Evolutionary conservation across 2,797 vertebrate genomes (phyloP), one percentile per base, ranked within the genome.

Genomic region (Enteromius afrohamiltoni): DNA sequence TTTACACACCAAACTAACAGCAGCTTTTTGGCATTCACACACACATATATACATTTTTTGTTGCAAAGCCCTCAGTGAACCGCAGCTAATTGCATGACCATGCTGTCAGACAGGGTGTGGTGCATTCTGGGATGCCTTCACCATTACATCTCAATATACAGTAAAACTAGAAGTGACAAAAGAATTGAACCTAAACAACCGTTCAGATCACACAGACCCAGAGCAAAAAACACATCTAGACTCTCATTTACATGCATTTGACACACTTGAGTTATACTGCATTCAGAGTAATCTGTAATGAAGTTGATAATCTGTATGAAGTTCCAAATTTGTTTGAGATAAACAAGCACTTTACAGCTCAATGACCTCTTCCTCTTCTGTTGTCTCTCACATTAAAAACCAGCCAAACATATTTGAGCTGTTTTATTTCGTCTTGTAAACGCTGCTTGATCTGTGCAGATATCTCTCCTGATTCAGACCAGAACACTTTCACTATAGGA

Each of bases 31-130:
- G 10, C 49, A 37, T 55, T 75, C 21, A 23, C 6, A 8, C 37
- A 37, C 34, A 37, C 34, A 40, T 8, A 40, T 8, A 75, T n/a
- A 37, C n/a, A 37, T n/a, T 5, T 53, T n/a, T 73, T 29, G 11
- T 8, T 65, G 55, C 3, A 19, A 65, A 62, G 14, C 14, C 40
- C 29, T 47, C 76, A 65, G 60, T 65, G 62, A 65, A 78, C 8
- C 9, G 19, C 17, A 13, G 47, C 55, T 75, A 37, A 37, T 55
- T 16, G 37, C 31, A 16, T 9, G 51, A 29, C 47, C 17, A 29
- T 73, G n/a, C 75, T 77, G 34, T 77, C 60, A 34, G 45, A 79
- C 31, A 37, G 40, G 76, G 26, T 68, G 77, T 68, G 62, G 40
- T 79, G 45, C 45, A 79, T 79, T 79, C 62, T 65, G 77, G 60